Evolutionary conservation across 2,797 vertebrate genomes (phyloP).

Genomic region (Pipistrellus pipistrellus): DNA sequence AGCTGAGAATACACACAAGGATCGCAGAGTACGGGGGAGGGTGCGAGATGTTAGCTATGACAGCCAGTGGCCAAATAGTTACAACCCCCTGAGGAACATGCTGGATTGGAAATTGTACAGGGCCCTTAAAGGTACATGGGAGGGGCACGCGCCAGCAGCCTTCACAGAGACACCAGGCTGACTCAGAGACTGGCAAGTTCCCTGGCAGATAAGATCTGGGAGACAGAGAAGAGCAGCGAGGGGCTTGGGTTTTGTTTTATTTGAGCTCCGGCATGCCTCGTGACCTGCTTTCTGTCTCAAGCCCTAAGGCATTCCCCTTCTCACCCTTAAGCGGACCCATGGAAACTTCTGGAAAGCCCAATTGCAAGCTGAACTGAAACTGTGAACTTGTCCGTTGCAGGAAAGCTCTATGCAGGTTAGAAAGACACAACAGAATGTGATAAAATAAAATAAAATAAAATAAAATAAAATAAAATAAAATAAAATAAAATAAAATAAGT

Average conservation of each 20-base stretch:
- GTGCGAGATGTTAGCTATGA: background rate
- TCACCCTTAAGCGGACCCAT: background rate
- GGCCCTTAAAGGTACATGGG: background rate
- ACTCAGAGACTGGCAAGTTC: background rate
- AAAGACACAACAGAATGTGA: background rate
- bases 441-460: too few relatives aligned
- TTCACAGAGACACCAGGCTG: background rate
- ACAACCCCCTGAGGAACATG: background rate
- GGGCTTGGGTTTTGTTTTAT: background rate
- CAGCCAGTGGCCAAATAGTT: background rate
- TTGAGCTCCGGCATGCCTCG: background rate
- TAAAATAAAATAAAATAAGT: too few relatives aligned
- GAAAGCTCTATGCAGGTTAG: background rate
- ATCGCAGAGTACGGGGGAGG: background rate
- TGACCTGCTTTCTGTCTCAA: background rate
- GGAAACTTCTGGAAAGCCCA: conserved; percentile 31
- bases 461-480: too few relatives aligned
- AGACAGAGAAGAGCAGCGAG: background rate
- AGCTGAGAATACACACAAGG: background rate
- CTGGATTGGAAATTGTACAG: background rate
- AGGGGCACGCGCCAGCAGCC: background rate
- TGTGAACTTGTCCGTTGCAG: background rate
- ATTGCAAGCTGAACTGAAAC: background rate
- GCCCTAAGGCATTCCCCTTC: background rate
- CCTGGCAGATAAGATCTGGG: background rate